These are phyloP conservation scores for Pimephales promelas DNA, from an alignment of 2,113 vertebrate genomes.

Conservation along the genomic window DNA sequence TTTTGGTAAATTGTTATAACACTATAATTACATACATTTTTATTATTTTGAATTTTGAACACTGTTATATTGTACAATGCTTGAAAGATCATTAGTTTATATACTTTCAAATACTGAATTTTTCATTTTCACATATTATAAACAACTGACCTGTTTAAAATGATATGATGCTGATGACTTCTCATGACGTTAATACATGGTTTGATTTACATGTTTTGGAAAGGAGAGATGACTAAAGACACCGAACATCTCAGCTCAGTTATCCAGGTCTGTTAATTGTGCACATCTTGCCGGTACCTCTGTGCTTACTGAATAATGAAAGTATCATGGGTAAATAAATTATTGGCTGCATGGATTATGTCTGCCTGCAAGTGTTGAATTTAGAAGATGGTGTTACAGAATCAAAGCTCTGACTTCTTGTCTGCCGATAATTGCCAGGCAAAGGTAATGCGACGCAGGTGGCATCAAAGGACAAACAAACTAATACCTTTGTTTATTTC, in stretches of 20 bases:
- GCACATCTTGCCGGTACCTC: slow-evolving; percentile 40
- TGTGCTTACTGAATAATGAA: slow-evolving; percentile 61
- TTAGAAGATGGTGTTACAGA: slow-evolving; percentile 60
- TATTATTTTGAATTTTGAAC: too few relatives aligned
- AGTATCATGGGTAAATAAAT: slow-evolving; percentile 62
- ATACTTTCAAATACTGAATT: too few relatives aligned
- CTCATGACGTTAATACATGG: background rate
- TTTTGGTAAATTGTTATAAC: background rate
- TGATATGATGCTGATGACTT: background rate
- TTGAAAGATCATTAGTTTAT: too few relatives aligned
- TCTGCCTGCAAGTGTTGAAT: slow-evolving; percentile 57
- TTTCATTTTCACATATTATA: background rate
- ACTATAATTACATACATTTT: too few relatives aligned
- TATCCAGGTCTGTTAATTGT: slow-evolving; percentile 48
- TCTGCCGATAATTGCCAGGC: slow-evolving; percentile 45
- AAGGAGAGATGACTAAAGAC: background rate
- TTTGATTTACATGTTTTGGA: background rate
- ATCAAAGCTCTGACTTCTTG: slow-evolving; percentile 57
- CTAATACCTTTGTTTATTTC: slow-evolving; percentile 17
- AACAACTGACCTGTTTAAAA: background rate
- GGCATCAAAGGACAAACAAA: slow-evolving; percentile 41
- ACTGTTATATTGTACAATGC: too few relatives aligned
- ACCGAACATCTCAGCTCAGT: slow-evolving; percentile 9
- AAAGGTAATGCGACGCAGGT: slow-evolving; percentile 54
- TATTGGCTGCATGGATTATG: slow-evolving; percentile 57